A percentile compares a stretch with the other conserved stretches of the same genome.
These are phyloP conservation scores for Ferrisia virgata DNA, from an alignment of 2,888 invertebrate genomes.

Conservation along the genomic window DNA sequence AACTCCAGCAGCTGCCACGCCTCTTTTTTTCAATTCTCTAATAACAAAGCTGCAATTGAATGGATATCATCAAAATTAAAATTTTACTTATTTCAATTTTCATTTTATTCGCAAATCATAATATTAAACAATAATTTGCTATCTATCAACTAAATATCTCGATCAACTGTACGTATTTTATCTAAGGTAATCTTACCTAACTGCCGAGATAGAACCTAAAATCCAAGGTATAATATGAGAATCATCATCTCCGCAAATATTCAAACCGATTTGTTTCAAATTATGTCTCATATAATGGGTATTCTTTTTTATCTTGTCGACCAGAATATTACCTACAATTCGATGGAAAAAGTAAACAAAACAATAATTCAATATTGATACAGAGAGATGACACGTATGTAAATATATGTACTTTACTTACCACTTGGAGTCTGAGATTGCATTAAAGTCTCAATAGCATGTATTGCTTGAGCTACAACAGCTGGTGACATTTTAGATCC, in stretches of 20 bases:
- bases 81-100: neutral
- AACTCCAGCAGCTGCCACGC: constrained; percentile 91
- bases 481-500: constrained; percentile 36
- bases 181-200: constrained; percentile 76
- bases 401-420: neutral
- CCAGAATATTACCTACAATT: constrained; percentile 26
- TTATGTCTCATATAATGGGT: constrained; percentile 75
- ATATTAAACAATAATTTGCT: neutral
- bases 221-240: constrained; percentile 96
- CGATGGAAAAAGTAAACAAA: neutral
- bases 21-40: constrained; percentile 73
- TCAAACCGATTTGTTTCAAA: constrained; percentile 83
- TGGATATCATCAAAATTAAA: too few relatives aligned
- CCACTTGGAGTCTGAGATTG: neutral
- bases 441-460: constrained; percentile 34
- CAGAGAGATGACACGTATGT: too few relatives aligned
- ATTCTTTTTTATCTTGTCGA: constrained; percentile 60
- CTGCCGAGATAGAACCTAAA: constrained; percentile 91
- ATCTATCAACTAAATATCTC: neutral
- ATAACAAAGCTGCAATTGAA: constrained; percentile 69
- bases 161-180: too few relatives aligned
- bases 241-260: constrained; percentile 86
- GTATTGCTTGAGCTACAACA: constrained; percentile 27
- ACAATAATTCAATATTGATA: neutral
- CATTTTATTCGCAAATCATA: neutral